Conservation (phyloP, 2,888 invertebrate species). For the Phania funesta region DNA sequence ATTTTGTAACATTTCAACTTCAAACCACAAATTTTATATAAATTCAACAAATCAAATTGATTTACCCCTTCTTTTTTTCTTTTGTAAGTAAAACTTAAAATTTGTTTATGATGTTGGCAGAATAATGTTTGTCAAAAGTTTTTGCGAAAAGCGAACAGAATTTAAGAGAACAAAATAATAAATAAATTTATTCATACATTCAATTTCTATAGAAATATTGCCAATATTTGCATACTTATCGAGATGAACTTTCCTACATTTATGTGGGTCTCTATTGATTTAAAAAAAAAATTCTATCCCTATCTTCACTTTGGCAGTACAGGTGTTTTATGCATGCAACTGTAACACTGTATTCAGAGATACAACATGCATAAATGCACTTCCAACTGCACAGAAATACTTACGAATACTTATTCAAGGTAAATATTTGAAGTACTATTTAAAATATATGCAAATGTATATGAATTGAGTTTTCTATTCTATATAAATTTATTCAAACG, state of each 20-base stretch:
- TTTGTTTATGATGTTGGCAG: not conserved
- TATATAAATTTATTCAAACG: not conserved
- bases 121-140: not conserved
- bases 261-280: not conserved
- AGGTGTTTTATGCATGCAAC: not conserved
- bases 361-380: not conserved
- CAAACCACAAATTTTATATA: too few species aligned
- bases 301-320: not conserved
- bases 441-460: not conserved
- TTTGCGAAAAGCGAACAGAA: not conserved
- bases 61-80: too few species aligned
- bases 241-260: not conserved
- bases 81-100: not conserved
- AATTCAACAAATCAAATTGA: too few species aligned
- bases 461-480: constrained; percentile 30
- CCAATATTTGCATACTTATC: constrained; percentile 24
- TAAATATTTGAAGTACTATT: not conserved
- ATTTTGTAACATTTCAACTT: too few species aligned
- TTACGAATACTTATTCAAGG: constrained; percentile 1
- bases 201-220: constrained; percentile 18
- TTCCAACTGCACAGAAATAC: not conserved
- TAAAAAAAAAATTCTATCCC: not conserved
- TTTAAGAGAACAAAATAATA: not conserved
- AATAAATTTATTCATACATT: constrained; percentile 16
- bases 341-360: not conserved